Evolutionary conservation across 2,797 vertebrate genomes (phyloP), one percentile per base, ranked within the genome.

Genomic region (Acanthis flammea): DNA sequence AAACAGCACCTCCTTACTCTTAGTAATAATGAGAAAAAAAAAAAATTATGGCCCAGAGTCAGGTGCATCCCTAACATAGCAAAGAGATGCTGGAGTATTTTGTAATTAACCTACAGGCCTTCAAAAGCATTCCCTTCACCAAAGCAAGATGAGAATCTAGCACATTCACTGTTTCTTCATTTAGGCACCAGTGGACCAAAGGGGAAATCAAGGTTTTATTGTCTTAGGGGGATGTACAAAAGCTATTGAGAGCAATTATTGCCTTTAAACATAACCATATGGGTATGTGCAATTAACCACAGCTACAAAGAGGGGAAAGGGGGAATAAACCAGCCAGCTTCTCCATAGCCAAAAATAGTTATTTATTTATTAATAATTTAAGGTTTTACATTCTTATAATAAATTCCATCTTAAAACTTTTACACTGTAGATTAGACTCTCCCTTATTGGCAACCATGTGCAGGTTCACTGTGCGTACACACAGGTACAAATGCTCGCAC

Each of bases 281-380:
- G 79, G 66, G 50, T 48, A 84, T 55, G 73, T 90, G 80, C 71
- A 79, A 90, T 67, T 90, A 88, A 73, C 82, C 53, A 87, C 62
- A 88, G 24, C 44, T 83, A 79, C 65, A 48, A 39, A 28, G 37
- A 73, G 44, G 24, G 47, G 47, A 87, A 92, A 30, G 16, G 28
- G 54, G 44, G 68, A 94, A 96, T 61, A 96, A 92, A 95, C 10
- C 87, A 96, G 78, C 22, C 86, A 78, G 41, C 44, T 96, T 97
- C 85, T 96, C 94, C 97, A 98, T 99, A 99, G 98, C 98, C 98
- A 99, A 99, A 97, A 99, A 99, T 99, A 99, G 98, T 98, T 98
- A 99, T 99, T 99, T 99, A 99, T 99, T 99, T 99, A 99, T 99
- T 99, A 99, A 99, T 99, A 99, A 99, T 98, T 99, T 99, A 99